These are phyloP conservation scores for Littorina saxatilis DNA, from an alignment of 1,140 invertebrate species.

Conservation along the genomic window DNA sequence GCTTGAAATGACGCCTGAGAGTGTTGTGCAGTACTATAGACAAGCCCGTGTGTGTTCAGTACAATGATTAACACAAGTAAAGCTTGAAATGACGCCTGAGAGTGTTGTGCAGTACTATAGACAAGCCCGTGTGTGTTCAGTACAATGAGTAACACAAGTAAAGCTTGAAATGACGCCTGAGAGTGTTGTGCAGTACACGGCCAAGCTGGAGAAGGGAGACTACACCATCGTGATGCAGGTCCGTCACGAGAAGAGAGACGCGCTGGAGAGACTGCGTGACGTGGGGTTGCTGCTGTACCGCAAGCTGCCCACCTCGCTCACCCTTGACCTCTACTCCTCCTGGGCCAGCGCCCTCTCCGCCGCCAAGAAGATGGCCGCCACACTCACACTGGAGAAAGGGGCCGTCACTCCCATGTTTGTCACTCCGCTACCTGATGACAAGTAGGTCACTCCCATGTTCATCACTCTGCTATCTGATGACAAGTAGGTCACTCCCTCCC, in stretches of 20 bases:
- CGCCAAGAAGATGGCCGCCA: constrained; percentile 85
- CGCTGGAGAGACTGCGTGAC: constrained; percentile 89
- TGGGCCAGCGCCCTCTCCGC: constrained; percentile 78
- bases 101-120: too few relatives aligned
- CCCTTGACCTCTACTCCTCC: constrained; percentile 86
- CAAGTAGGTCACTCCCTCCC: too few relatives aligned
- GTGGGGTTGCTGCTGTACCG: constrained; percentile 85
- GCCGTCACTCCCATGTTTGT: constrained; percentile 85
- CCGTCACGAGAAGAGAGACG: constrained; percentile 90
- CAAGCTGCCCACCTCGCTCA: constrained; percentile 85
- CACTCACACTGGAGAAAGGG: constrained; percentile 80
- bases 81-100: too few relatives aligned
- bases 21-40: too few relatives aligned
- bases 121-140: too few relatives aligned
- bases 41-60: too few relatives aligned
- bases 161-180: too few relatives aligned
- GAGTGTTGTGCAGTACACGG: constrained; percentile 89
- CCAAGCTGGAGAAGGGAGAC: constrained; percentile 97
- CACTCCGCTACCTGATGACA: constrained; percentile 84
- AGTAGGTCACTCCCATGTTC: too few relatives aligned
- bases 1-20: too few relatives aligned
- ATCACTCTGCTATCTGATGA: too few relatives aligned
- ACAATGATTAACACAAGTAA: too few relatives aligned
- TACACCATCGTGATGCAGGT: constrained; percentile 91
- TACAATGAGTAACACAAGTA: too few relatives aligned